Evolutionary conservation across 2,888 invertebrate genomes (phyloP), one percentile per base, ranked within the genome.

Genomic region (Pammene fasciana): DNA sequence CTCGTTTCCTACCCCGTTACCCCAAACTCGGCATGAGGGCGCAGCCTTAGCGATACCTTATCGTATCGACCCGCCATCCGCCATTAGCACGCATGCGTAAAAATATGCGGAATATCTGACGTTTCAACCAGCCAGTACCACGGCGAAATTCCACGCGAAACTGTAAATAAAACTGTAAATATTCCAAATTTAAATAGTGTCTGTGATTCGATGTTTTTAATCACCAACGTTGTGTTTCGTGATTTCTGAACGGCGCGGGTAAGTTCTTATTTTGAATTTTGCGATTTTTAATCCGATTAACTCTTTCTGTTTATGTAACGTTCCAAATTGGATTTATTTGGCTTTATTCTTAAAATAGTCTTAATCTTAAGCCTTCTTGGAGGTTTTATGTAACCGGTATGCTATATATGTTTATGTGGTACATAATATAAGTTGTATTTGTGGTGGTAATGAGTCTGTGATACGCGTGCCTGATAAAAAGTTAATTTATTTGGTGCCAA

Each of bases 91-190:
- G 86, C 90, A 86, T 81, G 90, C 90, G 87, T 81, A 78, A 79
- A 78, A 79, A 80, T 82, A 86, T 90, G 90, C 90, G 89, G 89
- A 87, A 86, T 79, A 80, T 79, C 82, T 90, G 90, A 90, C 89
- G 88, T 89, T 88, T 84, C 75, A 70, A 68, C 73, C 74, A 78
- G 74, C 75, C 86, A 87, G 85, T 84, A 81, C 75, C 78, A 80
- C 79, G 79, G 78, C 80, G 79, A 82, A 83, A 79, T 78, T 82
- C 82, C 78, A 74, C 36, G 78, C 79, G 75, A 73, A 78, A 76
- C 82, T 87, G 88, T 88, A 87, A 87, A 88, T 86, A 87, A 74
- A 78, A 81, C 81, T 83, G 82, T 85, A 86, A 85, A 86, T 87
- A 77, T 73, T 75, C 70, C 64, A 70, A 75, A 75, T 70, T 75